A percentile compares a stretch with the other conserved stretches of the same genome.
Evolutionary conservation across 2,888 invertebrate species (phyloP).

Genomic region (Thecophora atra): DNA sequence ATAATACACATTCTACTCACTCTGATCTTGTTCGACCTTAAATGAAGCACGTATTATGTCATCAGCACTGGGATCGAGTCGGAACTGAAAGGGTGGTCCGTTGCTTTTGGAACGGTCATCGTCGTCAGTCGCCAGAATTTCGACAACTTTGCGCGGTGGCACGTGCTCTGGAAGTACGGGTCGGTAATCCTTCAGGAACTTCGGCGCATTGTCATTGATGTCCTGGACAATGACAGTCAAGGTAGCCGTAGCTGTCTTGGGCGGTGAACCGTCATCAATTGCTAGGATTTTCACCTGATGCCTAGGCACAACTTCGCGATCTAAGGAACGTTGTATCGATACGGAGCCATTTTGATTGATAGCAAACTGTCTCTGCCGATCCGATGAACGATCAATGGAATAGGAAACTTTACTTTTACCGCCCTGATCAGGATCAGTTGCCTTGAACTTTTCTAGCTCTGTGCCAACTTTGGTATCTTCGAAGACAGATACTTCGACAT

Average conservation of each 20-base stretch:
- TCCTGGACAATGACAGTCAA: conserved; percentile 94
- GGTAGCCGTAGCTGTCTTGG: conserved; percentile 93
- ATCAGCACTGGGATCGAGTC: conserved; percentile 92
- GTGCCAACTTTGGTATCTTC: conserved; percentile 94
- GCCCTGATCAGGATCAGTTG: conserved; percentile 95
- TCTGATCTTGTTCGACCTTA: conserved; percentile 96
- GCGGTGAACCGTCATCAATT: conserved; percentile 92
- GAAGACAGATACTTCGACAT: conserved; percentile 89
- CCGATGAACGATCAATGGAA: conserved; percentile 90
- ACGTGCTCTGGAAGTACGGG: conserved; percentile 94
- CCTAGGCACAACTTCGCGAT: conserved; percentile 92
- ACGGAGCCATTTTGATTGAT: conserved; percentile 96
- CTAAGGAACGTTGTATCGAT: conserved; percentile 89
- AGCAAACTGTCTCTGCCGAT: conserved; percentile 91
- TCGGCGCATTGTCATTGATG: conserved; percentile 94
- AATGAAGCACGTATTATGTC: conserved; percentile 94
- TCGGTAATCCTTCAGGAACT: conserved; percentile 90
- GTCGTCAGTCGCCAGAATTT: conserved; percentile 92
- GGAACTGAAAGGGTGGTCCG: conserved; percentile 95
- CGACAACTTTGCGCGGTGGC: conserved; percentile 89
- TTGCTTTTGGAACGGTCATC: conserved; percentile 94
- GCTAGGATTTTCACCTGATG: conserved; percentile 97
- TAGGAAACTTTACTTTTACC: conserved; percentile 92
- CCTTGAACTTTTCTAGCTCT: conserved; percentile 91
- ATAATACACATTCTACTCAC: conserved; percentile 68